A percentile compares a stretch with the other conserved stretches of the same genome.
phyloP scores from a whole-genome alignment of 2,113 vertebrate species.

The Hippocampus barbouri region DNA sequence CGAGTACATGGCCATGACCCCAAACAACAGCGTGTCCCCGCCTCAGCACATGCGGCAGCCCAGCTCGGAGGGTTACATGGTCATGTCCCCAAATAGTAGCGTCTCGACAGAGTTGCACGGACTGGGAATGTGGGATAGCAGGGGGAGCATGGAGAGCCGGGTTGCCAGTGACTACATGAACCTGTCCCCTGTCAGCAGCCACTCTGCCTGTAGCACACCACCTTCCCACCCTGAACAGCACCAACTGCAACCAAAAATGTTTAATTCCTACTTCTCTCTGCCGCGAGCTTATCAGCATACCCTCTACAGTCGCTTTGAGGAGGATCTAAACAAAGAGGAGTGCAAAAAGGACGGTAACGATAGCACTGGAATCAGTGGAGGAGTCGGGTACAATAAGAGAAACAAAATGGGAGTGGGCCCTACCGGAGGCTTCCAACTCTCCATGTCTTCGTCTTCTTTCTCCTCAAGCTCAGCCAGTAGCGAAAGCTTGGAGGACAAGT shows the following conservation, averaged over 20 bases:
- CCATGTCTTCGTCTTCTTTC: slow-evolving; percentile 78
- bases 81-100: slow-evolving; percentile 77
- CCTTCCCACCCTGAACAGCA: slow-evolving; percentile 71
- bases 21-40: slow-evolving; percentile 71
- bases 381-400: slow-evolving; percentile 60
- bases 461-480: slow-evolving; percentile 79
- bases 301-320: slow-evolving; percentile 66
- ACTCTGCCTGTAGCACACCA: slow-evolving; percentile 69
- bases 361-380: slow-evolving; percentile 46
- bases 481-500: slow-evolving; percentile 79
- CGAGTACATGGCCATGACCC: slow-evolving; percentile 79
- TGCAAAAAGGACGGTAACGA: slow-evolving; percentile 54
- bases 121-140: slow-evolving; percentile 62
- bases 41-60: slow-evolving; percentile 69
- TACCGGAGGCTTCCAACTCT: slow-evolving; percentile 60
- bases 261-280: slow-evolving; percentile 74
- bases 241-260: slow-evolving; percentile 69
- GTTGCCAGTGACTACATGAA: slow-evolving; percentile 76
- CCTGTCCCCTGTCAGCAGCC: slow-evolving; percentile 74
- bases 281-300: slow-evolving; percentile 73
- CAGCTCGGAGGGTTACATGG: slow-evolving; percentile 73
- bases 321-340: slow-evolving; percentile 67
- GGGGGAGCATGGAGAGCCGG: slow-evolving; percentile 64
- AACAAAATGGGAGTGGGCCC: slow-evolving; percentile 61
- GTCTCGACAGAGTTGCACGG: slow-evolving; percentile 72